Evolutionary conservation across 1,140 invertebrate genomes (phyloP).

Genomic region (Nautilus pompilius): DNA sequence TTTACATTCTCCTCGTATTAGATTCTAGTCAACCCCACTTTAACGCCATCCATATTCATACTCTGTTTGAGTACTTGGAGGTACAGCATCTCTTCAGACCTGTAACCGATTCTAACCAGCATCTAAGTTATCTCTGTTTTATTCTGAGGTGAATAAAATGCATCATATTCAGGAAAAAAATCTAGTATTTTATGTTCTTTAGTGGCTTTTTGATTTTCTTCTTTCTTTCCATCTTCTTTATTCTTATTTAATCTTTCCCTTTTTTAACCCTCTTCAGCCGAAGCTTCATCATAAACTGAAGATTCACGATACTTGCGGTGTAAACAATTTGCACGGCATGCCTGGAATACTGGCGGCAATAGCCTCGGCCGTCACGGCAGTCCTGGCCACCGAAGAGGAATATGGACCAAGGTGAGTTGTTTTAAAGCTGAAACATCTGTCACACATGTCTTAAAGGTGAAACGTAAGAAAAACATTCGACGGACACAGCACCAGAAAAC

Average conservation of each 20-base stretch:
- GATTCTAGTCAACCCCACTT: too few species aligned
- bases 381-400: conserved; percentile 63
- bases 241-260: neutral
- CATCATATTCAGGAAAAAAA: too few species aligned
- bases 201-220: too few species aligned
- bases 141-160: too few species aligned
- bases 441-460: neutral
- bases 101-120: too few species aligned
- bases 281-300: conserved; percentile 66
- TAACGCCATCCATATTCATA: too few species aligned
- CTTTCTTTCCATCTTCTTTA: neutral
- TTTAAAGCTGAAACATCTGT: neutral
- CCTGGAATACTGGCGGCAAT: conserved; percentile 83
- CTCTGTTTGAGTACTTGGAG: too few species aligned
- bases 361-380: conserved; percentile 73
- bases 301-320: conserved; percentile 90
- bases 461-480: neutral
- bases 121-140: too few species aligned
- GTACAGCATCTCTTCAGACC: too few species aligned
- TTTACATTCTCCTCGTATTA: too few species aligned
- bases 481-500: neutral
- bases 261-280: conserved; percentile 61
- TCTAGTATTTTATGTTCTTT: too few species aligned
- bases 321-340: conserved; percentile 95
- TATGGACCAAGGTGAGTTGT: conserved; percentile 54